Evolutionary conservation across 2,113 vertebrate species (phyloP).

Genomic region (Apteryx owenii): DNA sequence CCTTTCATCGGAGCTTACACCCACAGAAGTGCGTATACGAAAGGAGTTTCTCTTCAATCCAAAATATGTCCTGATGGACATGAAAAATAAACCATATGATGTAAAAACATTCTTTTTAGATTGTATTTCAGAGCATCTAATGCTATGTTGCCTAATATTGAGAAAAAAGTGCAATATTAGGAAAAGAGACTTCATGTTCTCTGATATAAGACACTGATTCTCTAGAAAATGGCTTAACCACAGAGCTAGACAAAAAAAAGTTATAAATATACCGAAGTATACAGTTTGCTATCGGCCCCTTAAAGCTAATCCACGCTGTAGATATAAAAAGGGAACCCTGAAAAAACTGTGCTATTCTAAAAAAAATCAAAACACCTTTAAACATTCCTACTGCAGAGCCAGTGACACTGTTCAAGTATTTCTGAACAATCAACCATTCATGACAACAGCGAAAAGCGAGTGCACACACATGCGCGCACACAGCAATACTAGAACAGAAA

Average conservation of each 20-base stretch:
- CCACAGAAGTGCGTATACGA: accelerated
- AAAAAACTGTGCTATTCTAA: background rate
- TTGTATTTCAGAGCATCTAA: background rate
- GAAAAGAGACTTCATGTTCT: background rate
- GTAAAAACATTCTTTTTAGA: background rate
- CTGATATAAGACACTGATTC: background rate
- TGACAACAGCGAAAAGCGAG: accelerated
- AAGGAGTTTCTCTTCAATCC: background rate
- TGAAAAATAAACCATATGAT: background rate
- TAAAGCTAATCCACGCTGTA: background rate
- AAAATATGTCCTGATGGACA: background rate
- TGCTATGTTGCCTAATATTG: background rate
- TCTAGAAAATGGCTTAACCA: background rate
- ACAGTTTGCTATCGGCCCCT: background rate
- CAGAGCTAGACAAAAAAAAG: background rate
- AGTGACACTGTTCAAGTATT: accelerated
- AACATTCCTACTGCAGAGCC: background rate
- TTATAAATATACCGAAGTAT: background rate
- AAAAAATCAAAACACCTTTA: accelerated
- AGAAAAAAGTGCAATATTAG: background rate
- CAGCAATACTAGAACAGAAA: background rate
- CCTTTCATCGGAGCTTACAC: background rate
- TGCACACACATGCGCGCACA: too few species aligned
- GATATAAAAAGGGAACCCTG: background rate
- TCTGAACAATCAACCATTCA: background rate